These are phyloP conservation scores for Pseudochirops cupreus DNA, from an alignment of 2,797 vertebrate genomes.

Conservation along the genomic window DNA sequence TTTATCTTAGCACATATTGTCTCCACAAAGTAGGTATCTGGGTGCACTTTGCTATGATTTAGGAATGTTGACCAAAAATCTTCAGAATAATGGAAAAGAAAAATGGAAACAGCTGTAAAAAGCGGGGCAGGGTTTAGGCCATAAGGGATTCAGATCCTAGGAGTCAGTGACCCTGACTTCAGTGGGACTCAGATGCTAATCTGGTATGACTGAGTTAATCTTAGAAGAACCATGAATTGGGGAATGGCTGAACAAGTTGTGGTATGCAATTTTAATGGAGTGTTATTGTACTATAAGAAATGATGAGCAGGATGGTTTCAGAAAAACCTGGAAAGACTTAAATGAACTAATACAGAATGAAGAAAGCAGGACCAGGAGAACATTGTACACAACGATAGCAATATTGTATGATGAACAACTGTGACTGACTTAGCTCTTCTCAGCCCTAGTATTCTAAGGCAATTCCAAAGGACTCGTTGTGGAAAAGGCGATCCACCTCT, in stretches of 20 bases:
- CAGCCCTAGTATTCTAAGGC: no score
- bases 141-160: background rate
- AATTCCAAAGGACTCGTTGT: no score
- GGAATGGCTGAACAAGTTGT: background rate
- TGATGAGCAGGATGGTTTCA: background rate
- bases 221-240: background rate
- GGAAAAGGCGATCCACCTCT: no score
- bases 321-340: background rate
- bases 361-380: background rate
- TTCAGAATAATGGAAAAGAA: background rate
- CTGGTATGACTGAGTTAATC: background rate
- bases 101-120: background rate
- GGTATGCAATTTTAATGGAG: background rate
- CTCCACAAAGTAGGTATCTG: background rate
- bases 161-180: background rate
- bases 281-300: background rate
- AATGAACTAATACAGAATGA: background rate
- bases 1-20: background rate
- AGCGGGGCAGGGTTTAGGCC: no score
- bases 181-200: background rate
- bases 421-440: no score
- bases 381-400: background rate
- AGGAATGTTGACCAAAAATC: background rate
- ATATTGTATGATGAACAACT: no score
- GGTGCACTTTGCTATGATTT: background rate